Evolutionary conservation across 1,140 invertebrate genomes (phyloP), one percentile per base, ranked within the genome.

Genomic region (Oppia nitens): DNA sequence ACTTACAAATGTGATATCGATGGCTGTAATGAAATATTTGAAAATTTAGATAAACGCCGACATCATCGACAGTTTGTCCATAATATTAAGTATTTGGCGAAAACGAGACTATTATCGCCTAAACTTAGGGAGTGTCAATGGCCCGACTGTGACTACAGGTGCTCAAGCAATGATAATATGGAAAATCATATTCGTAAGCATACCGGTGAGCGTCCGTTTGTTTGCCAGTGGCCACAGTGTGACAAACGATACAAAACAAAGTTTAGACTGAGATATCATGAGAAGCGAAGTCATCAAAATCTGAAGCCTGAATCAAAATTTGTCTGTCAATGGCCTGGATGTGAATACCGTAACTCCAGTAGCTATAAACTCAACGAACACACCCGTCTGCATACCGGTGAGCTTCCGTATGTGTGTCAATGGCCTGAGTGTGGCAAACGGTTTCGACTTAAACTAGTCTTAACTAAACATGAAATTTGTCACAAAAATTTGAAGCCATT

Each of bases 401-500:
- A 84, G 65, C 80, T 81, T 59, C 78, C 80, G 1, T 86, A 77
- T 64, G 71, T 74, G 45, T 83, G 81, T 67, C 6, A 20, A n/a
- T 98, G 94, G 68, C 79, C 81, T 1, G 89, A 96, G 62, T 98
- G 94, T 70, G 91, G 91, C 0, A 97, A 98, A 74, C 81, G 92
- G 0, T 98, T 98, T 74, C 97, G 96, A 70, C 93, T 94, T 0
- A 93, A 98, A 69, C 98, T 98, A 73, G 97, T 98, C 69, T 77
- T 98, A 1, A 98, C 93, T 0, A 77, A 94, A 50, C 95, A 99
- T 73, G 96, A 97, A 92, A 94, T 93, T 0, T 92, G 98, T 0
- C 95, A 99, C 70, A 98, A 95, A 0, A 94, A 95, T 0, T 93
- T 90, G 0, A 71, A 94, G 27, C 95, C 95, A 0, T 99, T 97